Percentiles rank a stretch among this genome's conserved stretches.
Conservation (phyloP, 2,113 vertebrate species). For the Chiloscyllium plagiosum region DNA sequence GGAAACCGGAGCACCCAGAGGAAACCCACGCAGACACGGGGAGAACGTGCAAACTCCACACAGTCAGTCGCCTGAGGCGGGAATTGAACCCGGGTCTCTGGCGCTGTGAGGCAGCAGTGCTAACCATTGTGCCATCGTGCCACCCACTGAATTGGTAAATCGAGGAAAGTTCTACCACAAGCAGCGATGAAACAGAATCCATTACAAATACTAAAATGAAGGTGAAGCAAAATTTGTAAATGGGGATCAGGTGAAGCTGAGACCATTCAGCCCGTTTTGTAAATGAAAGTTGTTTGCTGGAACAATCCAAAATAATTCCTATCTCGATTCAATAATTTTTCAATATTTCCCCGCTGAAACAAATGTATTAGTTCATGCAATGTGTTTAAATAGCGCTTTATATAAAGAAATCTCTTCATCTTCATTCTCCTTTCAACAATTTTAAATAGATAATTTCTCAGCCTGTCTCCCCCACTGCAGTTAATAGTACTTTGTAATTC, state of each 20-base stretch:
- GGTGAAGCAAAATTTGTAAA: neutral
- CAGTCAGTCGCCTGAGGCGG: no score
- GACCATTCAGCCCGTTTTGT: neutral
- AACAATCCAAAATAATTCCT: neutral
- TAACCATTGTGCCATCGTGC: no score
- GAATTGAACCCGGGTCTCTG: no score
- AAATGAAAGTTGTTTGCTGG: neutral
- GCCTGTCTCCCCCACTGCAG: neutral
- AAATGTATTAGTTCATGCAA: neutral
- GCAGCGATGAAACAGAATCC: neutral
- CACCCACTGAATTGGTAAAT: no score
- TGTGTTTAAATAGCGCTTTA: neutral
- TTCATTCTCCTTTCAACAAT: neutral
- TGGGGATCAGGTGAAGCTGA: neutral
- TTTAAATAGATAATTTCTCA: neutral
- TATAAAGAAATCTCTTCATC: neutral
- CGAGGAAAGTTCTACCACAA: neutral
- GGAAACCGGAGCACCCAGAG: no score
- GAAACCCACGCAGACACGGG: no score
- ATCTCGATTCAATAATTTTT: no score
- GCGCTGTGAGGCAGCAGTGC: no score
- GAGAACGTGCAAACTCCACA: no score
- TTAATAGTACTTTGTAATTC: neutral
- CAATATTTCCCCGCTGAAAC: no score
- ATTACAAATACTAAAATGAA: neutral